Conservation (phyloP, 2,888 invertebrate genomes). For the Adelphocoris suturalis region DNA sequence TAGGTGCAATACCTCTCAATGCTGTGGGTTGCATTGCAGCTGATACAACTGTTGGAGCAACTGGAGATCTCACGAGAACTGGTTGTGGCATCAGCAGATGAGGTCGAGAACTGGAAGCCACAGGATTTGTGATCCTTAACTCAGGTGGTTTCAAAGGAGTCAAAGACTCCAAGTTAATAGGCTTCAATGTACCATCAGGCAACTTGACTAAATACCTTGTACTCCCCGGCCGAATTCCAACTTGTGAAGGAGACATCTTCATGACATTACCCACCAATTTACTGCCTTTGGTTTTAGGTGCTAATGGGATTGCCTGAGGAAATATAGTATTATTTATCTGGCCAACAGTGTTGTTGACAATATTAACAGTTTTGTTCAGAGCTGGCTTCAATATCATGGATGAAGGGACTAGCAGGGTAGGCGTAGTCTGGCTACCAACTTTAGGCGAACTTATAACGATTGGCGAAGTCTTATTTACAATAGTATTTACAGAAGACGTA, state of each 20-base stretch:
- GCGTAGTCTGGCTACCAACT: conserved; percentile 10
- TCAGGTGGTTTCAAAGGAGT: conserved; percentile 45
- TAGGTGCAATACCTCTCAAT: background rate
- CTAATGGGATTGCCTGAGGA: background rate
- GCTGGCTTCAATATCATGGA: conserved; percentile 27
- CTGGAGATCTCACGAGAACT: background rate
- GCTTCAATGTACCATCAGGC: conserved; percentile 64
- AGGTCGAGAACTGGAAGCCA: background rate
- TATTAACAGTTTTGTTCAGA: background rate
- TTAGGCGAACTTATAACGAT: conserved; percentile 8
- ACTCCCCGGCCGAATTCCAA: conserved; percentile 27
- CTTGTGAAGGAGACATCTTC: background rate
- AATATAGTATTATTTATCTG: background rate
- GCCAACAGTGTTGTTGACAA: background rate
- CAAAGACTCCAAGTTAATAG: conserved; percentile 34
- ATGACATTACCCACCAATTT: background rate
- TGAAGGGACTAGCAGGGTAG: background rate
- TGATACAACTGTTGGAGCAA: background rate
- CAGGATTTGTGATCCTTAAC: background rate
- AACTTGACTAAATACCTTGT: conserved; percentile 42
- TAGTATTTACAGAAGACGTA: background rate
- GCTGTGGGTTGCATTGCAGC: background rate
- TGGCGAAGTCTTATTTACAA: background rate
- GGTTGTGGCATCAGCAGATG: background rate
- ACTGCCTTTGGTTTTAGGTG: background rate